A percentile compares a stretch with the other conserved stretches of the same genome.
phyloP scores from a whole-genome alignment of 2,888 invertebrate genomes.

The Cactoblastis cactorum region DNA sequence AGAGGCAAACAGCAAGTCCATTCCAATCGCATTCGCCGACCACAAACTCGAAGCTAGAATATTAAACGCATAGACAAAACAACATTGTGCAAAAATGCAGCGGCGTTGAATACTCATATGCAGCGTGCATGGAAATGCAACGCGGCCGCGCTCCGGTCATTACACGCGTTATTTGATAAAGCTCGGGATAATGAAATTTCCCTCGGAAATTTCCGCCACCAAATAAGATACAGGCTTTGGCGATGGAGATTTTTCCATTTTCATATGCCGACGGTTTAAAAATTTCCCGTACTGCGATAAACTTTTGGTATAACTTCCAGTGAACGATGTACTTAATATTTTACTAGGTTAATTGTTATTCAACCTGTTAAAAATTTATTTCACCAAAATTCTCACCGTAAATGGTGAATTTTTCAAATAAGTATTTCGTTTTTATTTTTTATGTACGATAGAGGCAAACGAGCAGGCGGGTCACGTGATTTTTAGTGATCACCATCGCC shows the following conservation, averaged over 20 bases:
- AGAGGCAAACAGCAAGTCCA: not conserved
- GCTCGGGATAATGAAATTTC: slow-evolving; percentile 63
- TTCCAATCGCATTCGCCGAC: not conserved
- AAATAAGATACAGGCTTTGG: slow-evolving; percentile 17
- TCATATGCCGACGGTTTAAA: too few species aligned
- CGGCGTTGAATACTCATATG: not conserved
- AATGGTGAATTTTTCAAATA: too few species aligned
- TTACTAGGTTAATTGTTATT: too few species aligned
- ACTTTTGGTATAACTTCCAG: too few species aligned
- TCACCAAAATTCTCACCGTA: too few species aligned
- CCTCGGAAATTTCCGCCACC: slow-evolving; percentile 25
- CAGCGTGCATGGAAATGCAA: slow-evolving; percentile 32
- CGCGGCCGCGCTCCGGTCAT: slow-evolving; percentile 33
- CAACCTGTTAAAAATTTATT: too few species aligned
- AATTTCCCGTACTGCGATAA: too few species aligned
- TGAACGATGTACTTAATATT: too few species aligned
- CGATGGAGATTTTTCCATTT: not conserved
- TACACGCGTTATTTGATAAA: slow-evolving; percentile 64
- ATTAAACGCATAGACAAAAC: not conserved
- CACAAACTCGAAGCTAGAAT: not conserved
- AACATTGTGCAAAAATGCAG: slow-evolving; percentile 2
- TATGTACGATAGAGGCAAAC: too few species aligned
- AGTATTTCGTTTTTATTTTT: too few species aligned
- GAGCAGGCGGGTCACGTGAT: too few species aligned
- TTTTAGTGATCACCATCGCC: too few species aligned